Base-by-base conservation (phyloP, 2,888 invertebrate genomes). In the Drosophila recens region DNA sequence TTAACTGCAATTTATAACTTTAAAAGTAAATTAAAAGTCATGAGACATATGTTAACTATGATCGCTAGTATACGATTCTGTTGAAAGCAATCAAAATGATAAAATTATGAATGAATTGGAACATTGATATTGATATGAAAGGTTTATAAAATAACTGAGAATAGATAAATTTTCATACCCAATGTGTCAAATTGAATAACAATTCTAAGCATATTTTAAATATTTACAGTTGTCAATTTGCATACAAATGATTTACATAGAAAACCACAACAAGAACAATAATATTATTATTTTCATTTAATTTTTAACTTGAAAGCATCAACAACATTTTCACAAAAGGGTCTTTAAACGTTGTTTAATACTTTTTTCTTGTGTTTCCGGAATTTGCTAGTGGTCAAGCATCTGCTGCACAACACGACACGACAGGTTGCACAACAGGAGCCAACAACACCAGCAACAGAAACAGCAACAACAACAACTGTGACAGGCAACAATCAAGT, bases 311-410 rank as follows among this genome's bases (percentile, higher is more conserved):
- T n/a, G 15, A 23, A 6, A 15, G 36, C 58, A 38, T 34, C 0
- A 46, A n/a, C 20, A 45, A 15, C 10, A 11, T 46, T 34, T 20
- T 11, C 48, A 10, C 38, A 67, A 62, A 38, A 38, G 15, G 8
- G 40, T 45, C 15, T 58, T 51, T 27, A 23, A 61, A 61, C 43
- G 45, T 57, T 56, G 52, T 48, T 68, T 48, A 59, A 72, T 27
- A 46, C 64, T 20, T 67, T 49, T 43, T 54, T 58, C 17, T 9
- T 23, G 13, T 56, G 45, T 63, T 71, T 64, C 53, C 36, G 48
- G 45, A 46, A 52, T 57, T 45, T 34, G 43, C 27, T 63, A 57
- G 67, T 59, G 81, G 83, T 84, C 84, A 83, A 75, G 75, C 83
- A 87, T 67, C 73, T 82, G 84, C 69, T 59, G 46, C 73, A 80